Conservation (phyloP, 2,797 vertebrate genomes). For the Trematomus bernacchii region DNA sequence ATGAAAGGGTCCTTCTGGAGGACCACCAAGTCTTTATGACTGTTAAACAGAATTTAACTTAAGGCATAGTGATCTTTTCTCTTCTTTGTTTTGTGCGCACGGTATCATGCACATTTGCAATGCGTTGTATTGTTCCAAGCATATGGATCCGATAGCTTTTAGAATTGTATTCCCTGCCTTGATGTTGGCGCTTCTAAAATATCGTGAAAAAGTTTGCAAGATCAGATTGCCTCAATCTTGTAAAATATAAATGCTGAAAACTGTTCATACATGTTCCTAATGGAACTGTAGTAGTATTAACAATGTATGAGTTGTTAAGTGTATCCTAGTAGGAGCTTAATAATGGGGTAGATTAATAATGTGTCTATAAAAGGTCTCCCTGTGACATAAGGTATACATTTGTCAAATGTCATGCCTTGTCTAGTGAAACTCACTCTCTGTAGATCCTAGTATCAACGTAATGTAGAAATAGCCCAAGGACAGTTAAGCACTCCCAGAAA, state of each 20-base stretch:
- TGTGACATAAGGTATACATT: neutral
- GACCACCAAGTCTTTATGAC: neutral
- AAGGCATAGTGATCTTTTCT: neutral
- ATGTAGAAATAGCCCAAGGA: conserved; percentile 30
- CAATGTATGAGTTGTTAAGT: neutral
- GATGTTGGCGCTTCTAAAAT: conserved; percentile 62
- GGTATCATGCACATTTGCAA: conserved; percentile 37
- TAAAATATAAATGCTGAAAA: neutral
- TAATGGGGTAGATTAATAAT: neutral
- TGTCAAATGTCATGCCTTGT: neutral
- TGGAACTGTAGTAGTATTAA: neutral
- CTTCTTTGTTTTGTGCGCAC: conserved; percentile 24
- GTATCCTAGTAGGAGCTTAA: neutral
- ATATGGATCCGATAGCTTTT: conserved; percentile 45
- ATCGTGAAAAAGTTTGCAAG: conserved; percentile 1
- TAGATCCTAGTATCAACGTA: neutral
- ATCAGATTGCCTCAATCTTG: neutral
- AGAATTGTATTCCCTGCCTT: conserved; percentile 56
- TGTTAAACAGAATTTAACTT: conserved; percentile 10
- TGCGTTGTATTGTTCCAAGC: conserved; percentile 30
- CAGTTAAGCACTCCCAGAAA: conserved; percentile 45
- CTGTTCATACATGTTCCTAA: neutral
- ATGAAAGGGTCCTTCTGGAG: conserved; percentile 2
- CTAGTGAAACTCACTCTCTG: neutral
- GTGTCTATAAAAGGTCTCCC: neutral